Percentiles rank a stretch among this genome's conserved stretches.
Evolutionary conservation across 2,797 vertebrate genomes (phyloP).

Genomic region (Enteromius radiatus): DNA sequence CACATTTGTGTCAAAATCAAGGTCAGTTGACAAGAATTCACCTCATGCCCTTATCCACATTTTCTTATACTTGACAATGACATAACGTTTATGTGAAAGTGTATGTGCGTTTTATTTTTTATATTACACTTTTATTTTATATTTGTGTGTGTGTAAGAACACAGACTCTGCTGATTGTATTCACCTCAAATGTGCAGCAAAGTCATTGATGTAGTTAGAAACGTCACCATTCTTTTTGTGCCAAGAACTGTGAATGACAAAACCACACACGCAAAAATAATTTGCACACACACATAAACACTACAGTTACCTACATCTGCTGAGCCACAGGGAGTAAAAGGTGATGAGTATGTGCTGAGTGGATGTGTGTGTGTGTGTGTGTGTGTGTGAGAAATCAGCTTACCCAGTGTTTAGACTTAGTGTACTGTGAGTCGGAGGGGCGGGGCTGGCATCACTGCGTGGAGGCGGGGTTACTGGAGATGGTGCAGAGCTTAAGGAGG

Average conservation of each 20-base stretch:
- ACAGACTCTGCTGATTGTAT: conserved; percentile 52
- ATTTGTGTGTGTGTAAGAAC: conserved; percentile 16
- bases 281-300: conserved; percentile 55
- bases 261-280: conserved; percentile 69
- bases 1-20: background rate
- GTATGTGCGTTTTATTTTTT: background rate
- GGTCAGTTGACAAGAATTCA: background rate
- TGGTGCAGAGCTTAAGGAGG: conserved; percentile 81
- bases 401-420: conserved; percentile 89
- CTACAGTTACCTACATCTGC: conserved; percentile 67
- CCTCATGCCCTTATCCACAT: background rate
- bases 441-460: conserved; percentile 85
- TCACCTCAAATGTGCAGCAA: conserved; percentile 85
- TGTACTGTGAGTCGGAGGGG: conserved; percentile 86
- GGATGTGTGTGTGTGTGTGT: conserved; percentile 15
- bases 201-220: conserved; percentile 84
- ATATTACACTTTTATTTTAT: background rate
- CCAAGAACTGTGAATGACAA: conserved; percentile 81
- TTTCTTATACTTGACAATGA: conserved; percentile 33
- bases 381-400: conserved; percentile 62
- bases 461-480: conserved; percentile 87
- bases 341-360: conserved; percentile 37
- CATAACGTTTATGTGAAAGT: background rate
- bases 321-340: conserved; percentile 50
- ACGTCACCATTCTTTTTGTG: conserved; percentile 84